A percentile compares a stretch with the other conserved stretches of the same genome.
These are phyloP conservation scores for Apostichopus leukothele DNA, from an alignment of 53 echinoderm and acorn worm genomes.

Conservation along the genomic window DNA sequence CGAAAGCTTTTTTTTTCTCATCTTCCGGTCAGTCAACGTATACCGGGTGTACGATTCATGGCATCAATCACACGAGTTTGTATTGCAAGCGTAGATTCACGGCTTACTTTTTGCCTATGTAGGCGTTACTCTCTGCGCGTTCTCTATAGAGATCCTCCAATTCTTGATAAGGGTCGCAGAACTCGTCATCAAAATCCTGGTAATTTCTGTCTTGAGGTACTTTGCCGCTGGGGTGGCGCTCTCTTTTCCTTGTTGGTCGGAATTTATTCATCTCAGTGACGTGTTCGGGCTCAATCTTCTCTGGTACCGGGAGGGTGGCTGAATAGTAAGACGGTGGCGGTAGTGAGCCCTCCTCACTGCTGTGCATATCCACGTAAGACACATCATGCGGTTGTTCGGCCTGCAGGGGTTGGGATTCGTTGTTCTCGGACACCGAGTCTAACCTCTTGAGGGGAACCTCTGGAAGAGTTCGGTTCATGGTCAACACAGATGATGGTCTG, in stretches of 20 bases:
- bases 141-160: constrained; percentile 40
- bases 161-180: constrained; percentile 39
- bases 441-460: constrained; percentile 23
- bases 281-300: constrained; percentile 30
- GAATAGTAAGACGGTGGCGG: constrained; percentile 47
- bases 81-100: not conserved
- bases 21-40: too few relatives aligned
- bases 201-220: constrained; percentile 19
- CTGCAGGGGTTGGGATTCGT: not conserved
- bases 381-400: constrained; percentile 9
- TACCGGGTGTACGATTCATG: too few relatives aligned
- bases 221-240: constrained; percentile 28
- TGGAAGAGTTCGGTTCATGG: constrained; percentile 21
- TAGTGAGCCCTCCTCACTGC: constrained; percentile 19
- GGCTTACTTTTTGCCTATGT: constrained; percentile 32
- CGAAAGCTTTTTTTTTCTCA: too few relatives aligned
- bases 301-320: constrained; percentile 32
- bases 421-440: constrained; percentile 3
- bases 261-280: constrained; percentile 16
- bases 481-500: constrained; percentile 19
- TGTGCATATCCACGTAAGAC: constrained; percentile 43
- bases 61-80: too few relatives aligned
- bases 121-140: constrained; percentile 39
- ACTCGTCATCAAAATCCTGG: constrained; percentile 26
- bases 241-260: constrained; percentile 24